These are phyloP conservation scores for Aphodius granarius DNA, from an alignment of 2,888 invertebrate genomes.

Conservation along the genomic window DNA sequence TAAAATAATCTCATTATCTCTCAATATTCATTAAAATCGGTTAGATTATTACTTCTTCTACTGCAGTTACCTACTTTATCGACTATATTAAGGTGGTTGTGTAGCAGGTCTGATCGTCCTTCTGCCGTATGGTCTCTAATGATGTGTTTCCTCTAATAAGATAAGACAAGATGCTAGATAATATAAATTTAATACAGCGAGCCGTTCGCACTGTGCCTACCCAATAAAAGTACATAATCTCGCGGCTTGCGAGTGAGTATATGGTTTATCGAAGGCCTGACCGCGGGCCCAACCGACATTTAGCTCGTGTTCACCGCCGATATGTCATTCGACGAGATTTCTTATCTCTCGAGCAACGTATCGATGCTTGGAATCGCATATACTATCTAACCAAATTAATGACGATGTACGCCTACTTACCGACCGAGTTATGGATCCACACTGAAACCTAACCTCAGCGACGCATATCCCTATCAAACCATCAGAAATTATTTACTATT, in stretches of 20 bases:
- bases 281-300: background rate
- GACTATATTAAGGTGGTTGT: background rate
- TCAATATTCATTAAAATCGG: too few relatives aligned
- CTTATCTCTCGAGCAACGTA: slow-evolving; percentile 7
- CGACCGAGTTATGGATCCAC: background rate
- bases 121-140: slow-evolving; percentile 41
- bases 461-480: background rate
- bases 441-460: background rate
- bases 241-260: slow-evolving; percentile 25
- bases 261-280: slow-evolving; percentile 21
- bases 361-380: slow-evolving; percentile 10
- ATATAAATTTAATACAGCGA: slow-evolving; percentile 52
- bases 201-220: slow-evolving; percentile 19
- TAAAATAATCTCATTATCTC: too few relatives aligned
- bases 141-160: slow-evolving; percentile 53
- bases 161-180: slow-evolving; percentile 53
- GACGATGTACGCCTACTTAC: slow-evolving; percentile 5
- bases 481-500: too few relatives aligned
- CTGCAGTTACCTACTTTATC: too few relatives aligned
- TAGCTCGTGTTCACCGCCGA: slow-evolving; percentile 6
- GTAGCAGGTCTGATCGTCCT: slow-evolving; percentile 16
- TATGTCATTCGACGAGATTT: slow-evolving; percentile 10
- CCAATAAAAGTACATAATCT: slow-evolving; percentile 26
- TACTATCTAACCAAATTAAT: slow-evolving; percentile 14
- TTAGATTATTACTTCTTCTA: background rate